Base-by-base conservation (phyloP, 2,797 vertebrate species). In the Psittacula echo region DNA sequence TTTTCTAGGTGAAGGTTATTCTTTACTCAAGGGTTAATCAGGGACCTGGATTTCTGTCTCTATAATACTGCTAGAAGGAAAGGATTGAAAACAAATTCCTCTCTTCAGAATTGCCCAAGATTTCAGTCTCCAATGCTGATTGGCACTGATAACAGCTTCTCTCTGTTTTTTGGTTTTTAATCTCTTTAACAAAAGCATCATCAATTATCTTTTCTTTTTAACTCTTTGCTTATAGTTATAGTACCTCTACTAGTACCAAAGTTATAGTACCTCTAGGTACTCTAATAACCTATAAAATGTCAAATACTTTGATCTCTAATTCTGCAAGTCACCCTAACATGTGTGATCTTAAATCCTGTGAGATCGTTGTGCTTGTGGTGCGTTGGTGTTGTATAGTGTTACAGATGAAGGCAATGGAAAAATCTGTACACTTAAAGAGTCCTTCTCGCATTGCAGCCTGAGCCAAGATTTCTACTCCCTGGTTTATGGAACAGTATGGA, bases 11-110 rank as follows among this genome's bases (percentile, higher is more conserved):
- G 97, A 98, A 98, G 98, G 98, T 95, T 97, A 96, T 97, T 98
- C 97, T 98, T 98, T 97, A 97, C 98, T 98, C 92, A 95, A 95
- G 98, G 98, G 98, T 99, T 98, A 98, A 98, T 98, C 98, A 98
- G 97, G 95, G 96, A 99, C 98, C 98, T 98, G 98, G 97, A 96
- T 97, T 98, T 98, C 98, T 98, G 98, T 99, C 98, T 98, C 97
- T 92, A 71, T 95, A 95, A 97, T 34, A 89, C 95, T 97, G 95
- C 96, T 97, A 95, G 95, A 97, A 97, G 97, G 95, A 96, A 97
- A 97, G 97, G 97, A 97, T 89, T 94, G 94, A 94, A 91, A 97
- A 97, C 97, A 98, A 96, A 98, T 98, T 98, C 97, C 96, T 97
- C 94, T 97, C 97, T 97, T 98, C 97, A 98, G 96, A 98, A 95